These are phyloP conservation scores for Sebastes cheni DNA, from an alignment of 2,797 vertebrate species.

Conservation along the genomic window DNA sequence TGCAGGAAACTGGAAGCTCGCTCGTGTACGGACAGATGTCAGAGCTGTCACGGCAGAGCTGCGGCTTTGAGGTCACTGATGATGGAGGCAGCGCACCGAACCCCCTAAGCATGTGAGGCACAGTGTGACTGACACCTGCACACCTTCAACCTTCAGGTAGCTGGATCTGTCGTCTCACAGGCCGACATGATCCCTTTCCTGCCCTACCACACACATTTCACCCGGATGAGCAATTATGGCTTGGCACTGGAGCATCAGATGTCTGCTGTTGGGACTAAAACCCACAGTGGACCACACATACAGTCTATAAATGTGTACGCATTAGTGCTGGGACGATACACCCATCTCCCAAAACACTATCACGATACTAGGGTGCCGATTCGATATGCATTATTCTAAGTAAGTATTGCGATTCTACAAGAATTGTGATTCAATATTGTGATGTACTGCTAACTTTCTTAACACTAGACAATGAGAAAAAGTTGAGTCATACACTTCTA, in stretches of 20 bases:
- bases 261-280: not conserved
- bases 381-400: too few relatives aligned
- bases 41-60: constrained; percentile 13
- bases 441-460: too few relatives aligned
- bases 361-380: too few relatives aligned
- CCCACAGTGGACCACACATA: not conserved
- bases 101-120: constrained; percentile 4
- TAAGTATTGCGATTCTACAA: too few relatives aligned
- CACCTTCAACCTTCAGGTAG: constrained; percentile 23
- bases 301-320: not conserved
- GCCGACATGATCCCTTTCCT: not conserved
- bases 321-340: too few relatives aligned
- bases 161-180: constrained; percentile 25
- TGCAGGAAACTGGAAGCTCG: constrained; percentile 8
- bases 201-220: not conserved
- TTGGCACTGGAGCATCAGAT: not conserved
- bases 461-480: too few relatives aligned
- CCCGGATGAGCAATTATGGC: not conserved
- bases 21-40: constrained; percentile 28
- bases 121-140: constrained; percentile 33
- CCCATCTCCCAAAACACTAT: too few relatives aligned
- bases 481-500: too few relatives aligned
- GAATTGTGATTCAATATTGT: too few relatives aligned
- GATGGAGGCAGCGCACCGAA: not conserved
- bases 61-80: constrained; percentile 24